These are phyloP conservation scores for Diogma glabrata DNA, from an alignment of 2,888 invertebrate species.

Conservation along the genomic window DNA sequence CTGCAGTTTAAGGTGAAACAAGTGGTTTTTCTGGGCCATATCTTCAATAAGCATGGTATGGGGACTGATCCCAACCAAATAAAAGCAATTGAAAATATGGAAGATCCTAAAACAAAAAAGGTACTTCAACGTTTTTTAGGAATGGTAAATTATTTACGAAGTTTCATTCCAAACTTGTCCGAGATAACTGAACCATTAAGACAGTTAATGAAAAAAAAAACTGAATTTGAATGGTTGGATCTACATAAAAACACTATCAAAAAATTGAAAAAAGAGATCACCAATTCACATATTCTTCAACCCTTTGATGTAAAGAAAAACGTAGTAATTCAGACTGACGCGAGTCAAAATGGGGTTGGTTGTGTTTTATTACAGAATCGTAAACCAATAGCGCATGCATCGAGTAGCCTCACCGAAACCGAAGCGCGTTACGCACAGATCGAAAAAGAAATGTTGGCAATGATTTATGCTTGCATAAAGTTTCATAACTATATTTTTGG, in stretches of 20 bases:
- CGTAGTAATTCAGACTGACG: slow-evolving; percentile 17
- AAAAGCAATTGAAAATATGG: slow-evolving; percentile 9
- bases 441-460: slow-evolving; percentile 20
- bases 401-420: slow-evolving; percentile 21
- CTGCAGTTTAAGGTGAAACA: slow-evolving; percentile 13
- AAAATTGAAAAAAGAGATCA: slow-evolving; percentile 15
- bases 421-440: slow-evolving; percentile 21
- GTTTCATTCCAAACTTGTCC: slow-evolving; percentile 15
- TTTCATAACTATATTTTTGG: slow-evolving; percentile 13
- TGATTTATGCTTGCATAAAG: slow-evolving; percentile 2
- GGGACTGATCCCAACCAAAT: background rate
- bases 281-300: slow-evolving; percentile 13
- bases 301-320: slow-evolving; percentile 14
- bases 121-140: slow-evolving; percentile 14
- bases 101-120: slow-evolving; percentile 9
- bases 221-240: slow-evolving; percentile 14
- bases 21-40: slow-evolving; percentile 15
- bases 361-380: slow-evolving; percentile 14
- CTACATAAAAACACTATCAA: slow-evolving; percentile 13
- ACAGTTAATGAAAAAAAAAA: slow-evolving; percentile 16
- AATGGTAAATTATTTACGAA: slow-evolving; percentile 15
- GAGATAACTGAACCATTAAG: slow-evolving; percentile 14
- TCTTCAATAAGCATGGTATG: slow-evolving; percentile 10
- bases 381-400: slow-evolving; percentile 20
- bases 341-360: slow-evolving; percentile 19